phyloP scores from a whole-genome alignment of 2,113 vertebrate species.

The Capra hircus region DNA sequence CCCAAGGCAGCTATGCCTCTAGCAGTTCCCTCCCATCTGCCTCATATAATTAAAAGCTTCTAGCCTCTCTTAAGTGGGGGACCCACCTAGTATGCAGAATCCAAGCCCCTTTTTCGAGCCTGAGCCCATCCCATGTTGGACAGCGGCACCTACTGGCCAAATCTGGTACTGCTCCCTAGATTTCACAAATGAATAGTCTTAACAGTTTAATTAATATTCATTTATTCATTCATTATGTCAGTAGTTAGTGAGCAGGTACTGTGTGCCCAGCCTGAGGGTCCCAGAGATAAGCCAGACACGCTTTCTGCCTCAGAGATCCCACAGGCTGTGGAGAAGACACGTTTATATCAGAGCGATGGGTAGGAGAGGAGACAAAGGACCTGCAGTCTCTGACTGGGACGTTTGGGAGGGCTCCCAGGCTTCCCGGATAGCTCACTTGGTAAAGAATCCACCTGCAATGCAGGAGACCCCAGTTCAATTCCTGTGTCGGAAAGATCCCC shows the following conservation, averaged over 20 bases:
- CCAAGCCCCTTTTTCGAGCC: background rate
- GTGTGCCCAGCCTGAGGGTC: background rate
- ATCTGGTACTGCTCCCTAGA: background rate
- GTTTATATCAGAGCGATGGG: background rate
- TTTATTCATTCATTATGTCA: background rate
- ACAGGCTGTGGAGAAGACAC: background rate
- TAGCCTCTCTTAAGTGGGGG: background rate
- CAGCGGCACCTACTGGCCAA: constrained; percentile 1
- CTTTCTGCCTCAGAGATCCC: background rate
- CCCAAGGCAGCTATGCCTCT: background rate
- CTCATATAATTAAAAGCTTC: background rate
- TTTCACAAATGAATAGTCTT: background rate
- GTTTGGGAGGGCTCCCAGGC: background rate
- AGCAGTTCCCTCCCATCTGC: background rate
- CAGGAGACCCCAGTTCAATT: background rate
- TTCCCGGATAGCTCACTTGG: background rate
- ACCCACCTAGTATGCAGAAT: background rate
- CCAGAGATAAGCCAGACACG: background rate
- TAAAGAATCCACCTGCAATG: background rate
- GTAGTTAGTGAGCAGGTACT: background rate
- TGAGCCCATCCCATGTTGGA: background rate
- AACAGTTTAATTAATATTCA: background rate
- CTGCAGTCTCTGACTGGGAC: background rate
- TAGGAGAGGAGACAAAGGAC: background rate
- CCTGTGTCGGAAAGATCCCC: background rate